Percentiles rank a stretch among this genome's conserved stretches.
phyloP scores from a whole-genome alignment of 2,113 vertebrate genomes.

The cattle (Bos taurus) region DNA sequence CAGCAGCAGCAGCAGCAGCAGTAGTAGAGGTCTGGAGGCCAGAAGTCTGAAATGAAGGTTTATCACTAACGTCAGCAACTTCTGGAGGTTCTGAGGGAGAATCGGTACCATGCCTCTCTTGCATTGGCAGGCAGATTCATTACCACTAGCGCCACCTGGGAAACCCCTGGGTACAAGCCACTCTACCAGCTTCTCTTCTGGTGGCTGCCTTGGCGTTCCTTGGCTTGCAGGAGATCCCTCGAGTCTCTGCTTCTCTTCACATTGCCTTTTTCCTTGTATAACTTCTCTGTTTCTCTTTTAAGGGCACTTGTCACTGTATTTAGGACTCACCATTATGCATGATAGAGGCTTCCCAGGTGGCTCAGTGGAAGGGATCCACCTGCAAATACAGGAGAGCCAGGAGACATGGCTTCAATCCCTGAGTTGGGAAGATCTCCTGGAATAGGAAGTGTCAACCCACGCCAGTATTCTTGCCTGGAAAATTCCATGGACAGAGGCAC shows the following conservation, averaged over 20 bases:
- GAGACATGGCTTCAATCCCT: not conserved
- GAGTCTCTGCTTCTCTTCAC: not conserved
- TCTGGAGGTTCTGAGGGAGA: not conserved
- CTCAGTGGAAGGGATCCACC: not conserved
- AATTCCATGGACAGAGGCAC: not conserved
- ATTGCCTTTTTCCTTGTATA: not conserved
- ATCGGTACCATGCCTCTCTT: not conserved
- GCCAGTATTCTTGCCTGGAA: not conserved
- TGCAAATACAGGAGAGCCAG: not conserved
- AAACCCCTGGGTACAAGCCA: not conserved
- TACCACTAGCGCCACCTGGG: not conserved
- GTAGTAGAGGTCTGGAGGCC: not conserved
- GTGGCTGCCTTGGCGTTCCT: not conserved
- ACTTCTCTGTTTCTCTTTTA: not conserved
- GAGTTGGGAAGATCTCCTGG: not conserved
- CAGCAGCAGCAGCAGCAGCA: no score
- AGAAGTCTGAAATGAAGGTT: slow-evolving; percentile 12
- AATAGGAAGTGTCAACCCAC: not conserved
- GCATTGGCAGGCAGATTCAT: not conserved
- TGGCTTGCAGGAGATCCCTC: not conserved
- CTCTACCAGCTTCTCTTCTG: not conserved
- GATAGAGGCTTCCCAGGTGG: not conserved
- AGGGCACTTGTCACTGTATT: not conserved
- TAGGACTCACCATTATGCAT: not conserved
- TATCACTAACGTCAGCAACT: not conserved